These are phyloP conservation scores for Molothrus aeneus DNA, from an alignment of 2,797 vertebrate genomes.

Conservation along the genomic window DNA sequence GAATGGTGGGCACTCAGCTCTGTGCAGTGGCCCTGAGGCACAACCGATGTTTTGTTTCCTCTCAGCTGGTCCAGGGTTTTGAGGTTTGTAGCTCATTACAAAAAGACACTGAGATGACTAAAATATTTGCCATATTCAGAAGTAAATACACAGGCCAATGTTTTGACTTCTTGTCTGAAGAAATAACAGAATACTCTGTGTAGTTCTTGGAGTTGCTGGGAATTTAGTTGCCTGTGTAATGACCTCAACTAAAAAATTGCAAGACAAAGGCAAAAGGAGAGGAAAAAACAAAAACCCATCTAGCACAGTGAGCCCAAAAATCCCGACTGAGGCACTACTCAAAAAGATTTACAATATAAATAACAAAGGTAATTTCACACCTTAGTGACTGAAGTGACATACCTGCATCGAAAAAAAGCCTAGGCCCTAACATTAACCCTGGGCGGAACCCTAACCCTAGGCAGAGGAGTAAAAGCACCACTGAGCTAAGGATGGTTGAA, in stretches of 20 bases:
- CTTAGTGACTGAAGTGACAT: not conserved
- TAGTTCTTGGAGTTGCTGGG: not conserved
- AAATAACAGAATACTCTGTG: not conserved
- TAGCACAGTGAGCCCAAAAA: not conserved
- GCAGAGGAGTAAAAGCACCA: too few species aligned
- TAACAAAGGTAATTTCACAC: conserved; percentile 31
- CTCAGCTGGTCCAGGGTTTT: not conserved
- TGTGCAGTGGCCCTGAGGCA: rapidly evolving
- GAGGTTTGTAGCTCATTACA: not conserved
- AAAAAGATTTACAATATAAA: not conserved
- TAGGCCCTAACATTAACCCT: too few species aligned
- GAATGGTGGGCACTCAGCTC: rapidly evolving
- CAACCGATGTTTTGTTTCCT: not conserved
- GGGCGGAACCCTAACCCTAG: too few species aligned
- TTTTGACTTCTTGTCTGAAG: not conserved
- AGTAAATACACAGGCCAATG: not conserved
- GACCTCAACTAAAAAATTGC: not conserved
- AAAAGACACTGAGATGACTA: not conserved
- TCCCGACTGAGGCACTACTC: not conserved
- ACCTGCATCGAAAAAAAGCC: not conserved
- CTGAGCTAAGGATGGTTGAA: too few species aligned
- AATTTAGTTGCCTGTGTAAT: not conserved
- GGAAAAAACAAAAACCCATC: rapidly evolving
- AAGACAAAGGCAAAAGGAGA: not conserved
- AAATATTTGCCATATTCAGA: not conserved